Conservation (phyloP, 37 sponge, comb jelly and placozoan genomes). For the Diacarnus erythraeanus region DNA sequence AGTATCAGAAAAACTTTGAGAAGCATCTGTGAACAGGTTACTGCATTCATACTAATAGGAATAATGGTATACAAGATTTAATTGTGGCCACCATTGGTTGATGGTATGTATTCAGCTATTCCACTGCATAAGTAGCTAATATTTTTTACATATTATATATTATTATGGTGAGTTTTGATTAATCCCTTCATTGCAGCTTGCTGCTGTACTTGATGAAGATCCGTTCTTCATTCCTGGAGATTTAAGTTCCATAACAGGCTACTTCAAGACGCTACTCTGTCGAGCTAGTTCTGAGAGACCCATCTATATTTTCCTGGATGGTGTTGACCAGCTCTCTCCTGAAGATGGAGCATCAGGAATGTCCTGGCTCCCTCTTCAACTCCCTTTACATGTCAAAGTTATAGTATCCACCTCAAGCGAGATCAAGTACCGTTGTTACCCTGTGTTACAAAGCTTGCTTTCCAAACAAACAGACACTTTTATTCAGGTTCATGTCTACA, state of each 20-base stretch:
- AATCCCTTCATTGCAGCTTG: slow-evolving; percentile 12
- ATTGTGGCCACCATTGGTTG: too few species aligned
- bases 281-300: slow-evolving; percentile 24
- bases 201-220: slow-evolving; percentile 24
- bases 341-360: slow-evolving; percentile 69
- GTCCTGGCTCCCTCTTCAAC: slow-evolving; percentile 72
- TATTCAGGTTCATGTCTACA: slow-evolving; percentile 42
- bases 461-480: slow-evolving; percentile 7
- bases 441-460: slow-evolving; percentile 52
- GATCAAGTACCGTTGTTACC: slow-evolving; percentile 45
- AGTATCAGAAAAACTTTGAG: slow-evolving; percentile 40
- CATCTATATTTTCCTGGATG: slow-evolving; percentile 72
- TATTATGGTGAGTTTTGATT: neutral
- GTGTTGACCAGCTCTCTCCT: slow-evolving; percentile 70
- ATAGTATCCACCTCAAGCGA: slow-evolving; percentile 66
- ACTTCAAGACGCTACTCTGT: slow-evolving; percentile 29
- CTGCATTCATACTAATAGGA: too few species aligned
- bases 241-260: slow-evolving; percentile 23
- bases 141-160: too few species aligned
- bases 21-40: slow-evolving; percentile 79
- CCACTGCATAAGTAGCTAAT: too few species aligned
- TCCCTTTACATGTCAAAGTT: slow-evolving; percentile 75
- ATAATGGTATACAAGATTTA: too few species aligned
- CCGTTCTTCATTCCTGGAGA: slow-evolving; percentile 25
- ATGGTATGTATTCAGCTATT: too few species aligned